phyloP scores from a whole-genome alignment of 2,888 invertebrate species.

The Dione vanillae region DNA sequence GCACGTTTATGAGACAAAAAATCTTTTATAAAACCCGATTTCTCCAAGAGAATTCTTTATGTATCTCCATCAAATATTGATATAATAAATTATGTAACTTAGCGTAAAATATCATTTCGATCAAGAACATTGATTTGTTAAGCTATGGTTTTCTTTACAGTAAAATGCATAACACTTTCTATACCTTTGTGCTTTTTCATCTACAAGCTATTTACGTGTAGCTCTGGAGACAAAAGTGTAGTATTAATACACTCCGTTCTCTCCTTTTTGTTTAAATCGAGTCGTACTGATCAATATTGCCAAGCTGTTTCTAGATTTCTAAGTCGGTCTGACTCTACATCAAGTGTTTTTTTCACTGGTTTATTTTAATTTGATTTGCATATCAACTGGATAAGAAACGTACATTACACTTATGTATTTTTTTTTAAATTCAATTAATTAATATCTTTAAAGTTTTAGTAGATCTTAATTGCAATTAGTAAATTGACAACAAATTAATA shows the following conservation, averaged over 20 bases:
- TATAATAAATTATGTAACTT: slow-evolving; percentile 7
- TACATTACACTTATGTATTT: background rate
- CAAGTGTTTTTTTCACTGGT: too few species aligned
- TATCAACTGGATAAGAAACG: too few species aligned
- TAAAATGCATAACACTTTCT: background rate
- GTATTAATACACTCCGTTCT: background rate
- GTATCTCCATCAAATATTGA: background rate
- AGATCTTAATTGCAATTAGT: background rate
- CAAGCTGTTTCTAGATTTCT: too few species aligned
- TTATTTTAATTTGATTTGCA: too few species aligned
- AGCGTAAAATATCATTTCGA: slow-evolving; percentile 12
- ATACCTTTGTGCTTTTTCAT: background rate
- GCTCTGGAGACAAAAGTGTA: background rate
- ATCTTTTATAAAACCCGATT: background rate
- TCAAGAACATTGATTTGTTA: slow-evolving; percentile 11
- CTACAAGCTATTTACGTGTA: background rate
- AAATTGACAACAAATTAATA: too few species aligned
- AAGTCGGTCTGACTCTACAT: too few species aligned
- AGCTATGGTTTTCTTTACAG: slow-evolving; percentile 8
- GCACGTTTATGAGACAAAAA: background rate
- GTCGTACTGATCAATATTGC: too few species aligned
- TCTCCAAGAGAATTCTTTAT: slow-evolving; percentile 3
- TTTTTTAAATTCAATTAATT: background rate
- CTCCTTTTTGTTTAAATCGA: too few species aligned
- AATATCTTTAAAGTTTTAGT: background rate